Evolutionary conservation across 1,140 invertebrate species (phyloP).

Genomic region (Anastatus disparis): DNA sequence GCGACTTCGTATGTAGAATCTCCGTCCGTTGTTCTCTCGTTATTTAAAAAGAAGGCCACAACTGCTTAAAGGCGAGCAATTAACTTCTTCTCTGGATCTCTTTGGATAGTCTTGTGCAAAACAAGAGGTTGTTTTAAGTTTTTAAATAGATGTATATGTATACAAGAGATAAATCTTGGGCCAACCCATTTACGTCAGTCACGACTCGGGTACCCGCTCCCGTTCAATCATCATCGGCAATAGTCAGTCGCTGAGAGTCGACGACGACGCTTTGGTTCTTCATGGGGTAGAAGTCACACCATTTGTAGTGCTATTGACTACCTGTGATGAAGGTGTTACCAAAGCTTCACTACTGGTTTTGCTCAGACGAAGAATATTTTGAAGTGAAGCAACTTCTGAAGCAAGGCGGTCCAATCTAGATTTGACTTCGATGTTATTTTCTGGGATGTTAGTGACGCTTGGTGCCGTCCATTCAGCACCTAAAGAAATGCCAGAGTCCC

Average conservation of each 20-base stretch:
- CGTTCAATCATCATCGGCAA: conserved; percentile 6
- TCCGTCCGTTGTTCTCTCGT: background rate
- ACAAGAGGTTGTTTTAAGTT: no score
- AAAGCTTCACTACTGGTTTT: conserved; percentile 50
- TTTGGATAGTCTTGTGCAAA: conserved; percentile 48
- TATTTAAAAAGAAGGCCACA: conserved; percentile 30
- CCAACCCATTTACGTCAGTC: conserved; percentile 20
- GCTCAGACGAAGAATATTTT: conserved; percentile 73
- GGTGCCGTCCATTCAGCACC: conserved; percentile 73
- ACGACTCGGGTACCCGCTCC: conserved; percentile 7
- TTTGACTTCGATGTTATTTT: conserved; percentile 80
- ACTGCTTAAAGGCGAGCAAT: conserved; percentile 26
- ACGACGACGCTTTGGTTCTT: conserved; percentile 4
- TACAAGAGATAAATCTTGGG: background rate
- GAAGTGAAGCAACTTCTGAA: conserved; percentile 90
- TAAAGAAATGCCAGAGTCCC: conserved; percentile 88
- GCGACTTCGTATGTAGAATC: background rate
- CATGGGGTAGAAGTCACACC: conserved; percentile 4
- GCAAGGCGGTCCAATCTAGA: conserved; percentile 85
- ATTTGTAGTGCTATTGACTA: background rate
- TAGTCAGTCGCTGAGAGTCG: conserved; percentile 22
- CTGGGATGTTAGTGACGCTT: conserved; percentile 60
- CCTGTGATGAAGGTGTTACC: conserved; percentile 36
- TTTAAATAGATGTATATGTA: no score
- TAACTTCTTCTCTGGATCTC: conserved; percentile 41